Percentiles rank a stretch among this genome's conserved stretches.
These are phyloP conservation scores for Oncorhynchus keta DNA, from an alignment of 2,113 vertebrate species.

Conservation along the genomic window DNA sequence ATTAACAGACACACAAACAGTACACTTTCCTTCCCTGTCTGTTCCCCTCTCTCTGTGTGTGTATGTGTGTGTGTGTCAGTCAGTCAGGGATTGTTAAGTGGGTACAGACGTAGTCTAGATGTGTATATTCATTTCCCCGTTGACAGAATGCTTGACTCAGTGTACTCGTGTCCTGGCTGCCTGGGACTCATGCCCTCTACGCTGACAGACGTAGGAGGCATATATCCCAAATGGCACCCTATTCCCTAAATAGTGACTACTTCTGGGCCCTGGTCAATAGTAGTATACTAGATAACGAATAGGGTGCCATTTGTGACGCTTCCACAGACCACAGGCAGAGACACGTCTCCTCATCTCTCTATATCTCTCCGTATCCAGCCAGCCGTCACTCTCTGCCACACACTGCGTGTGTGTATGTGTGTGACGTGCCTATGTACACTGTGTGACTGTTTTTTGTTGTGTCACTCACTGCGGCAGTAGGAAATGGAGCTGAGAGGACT, in stretches of 20 bases:
- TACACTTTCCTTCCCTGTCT: neutral
- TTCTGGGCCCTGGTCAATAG: no score
- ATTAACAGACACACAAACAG: neutral
- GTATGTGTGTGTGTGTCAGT: neutral
- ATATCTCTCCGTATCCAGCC: neutral
- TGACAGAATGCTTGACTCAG: neutral
- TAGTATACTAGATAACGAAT: no score
- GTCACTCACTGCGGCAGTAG: constrained; percentile 36
- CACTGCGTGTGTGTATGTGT: constrained; percentile 9
- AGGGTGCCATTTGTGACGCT: no score
- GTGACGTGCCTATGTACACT: constrained; percentile 21
- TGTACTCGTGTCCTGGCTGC: neutral
- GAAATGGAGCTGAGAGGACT: constrained; percentile 51
- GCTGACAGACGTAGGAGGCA: neutral
- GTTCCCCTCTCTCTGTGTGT: neutral
- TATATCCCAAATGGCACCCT: neutral
- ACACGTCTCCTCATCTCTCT: neutral
- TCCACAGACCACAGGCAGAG: neutral
- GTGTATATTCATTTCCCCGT: neutral
- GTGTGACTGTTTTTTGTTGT: constrained; percentile 17
- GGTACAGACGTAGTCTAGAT: neutral
- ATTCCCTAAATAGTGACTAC: no score
- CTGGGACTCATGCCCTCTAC: neutral
- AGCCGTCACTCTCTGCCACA: neutral
- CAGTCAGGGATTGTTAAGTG: neutral